A percentile compares a stretch with the other conserved stretches of the same genome.
These are phyloP conservation scores for Sinocyclocheilus grahami DNA, from an alignment of 2,113 vertebrate genomes.

Conservation along the genomic window DNA sequence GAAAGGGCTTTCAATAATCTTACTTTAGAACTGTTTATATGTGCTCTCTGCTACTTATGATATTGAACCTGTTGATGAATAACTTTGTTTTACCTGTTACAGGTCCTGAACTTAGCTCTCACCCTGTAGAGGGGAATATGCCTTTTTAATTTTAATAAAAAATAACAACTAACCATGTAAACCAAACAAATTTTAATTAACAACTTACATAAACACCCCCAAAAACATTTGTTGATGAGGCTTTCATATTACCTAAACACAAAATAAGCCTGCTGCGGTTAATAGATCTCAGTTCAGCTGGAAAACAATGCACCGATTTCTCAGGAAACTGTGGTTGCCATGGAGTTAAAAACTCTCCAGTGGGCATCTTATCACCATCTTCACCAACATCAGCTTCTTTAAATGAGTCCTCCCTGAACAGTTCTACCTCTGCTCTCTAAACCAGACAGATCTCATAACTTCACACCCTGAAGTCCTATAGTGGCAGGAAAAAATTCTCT, in stretches of 20 bases:
- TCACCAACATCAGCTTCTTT: neutral
- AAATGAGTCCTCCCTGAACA: slow-evolving; percentile 1
- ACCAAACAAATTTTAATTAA: slow-evolving; percentile 51
- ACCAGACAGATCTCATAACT: slow-evolving; percentile 8
- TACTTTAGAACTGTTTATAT: neutral
- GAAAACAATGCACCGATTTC: neutral
- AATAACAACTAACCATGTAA: slow-evolving; percentile 54
- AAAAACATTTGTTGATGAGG: slow-evolving; percentile 21
- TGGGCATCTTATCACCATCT: neutral
- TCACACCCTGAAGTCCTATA: neutral
- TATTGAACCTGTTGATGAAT: slow-evolving; percentile 56
- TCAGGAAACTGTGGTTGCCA: slow-evolving; percentile 25
- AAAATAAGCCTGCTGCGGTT: neutral
- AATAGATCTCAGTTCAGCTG: neutral
- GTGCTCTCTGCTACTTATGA: neutral
- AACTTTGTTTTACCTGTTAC: slow-evolving; percentile 68
- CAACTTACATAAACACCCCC: slow-evolving; percentile 25
- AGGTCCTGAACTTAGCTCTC: slow-evolving; percentile 70
- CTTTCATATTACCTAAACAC: neutral
- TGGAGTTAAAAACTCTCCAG: slow-evolving; percentile 30
- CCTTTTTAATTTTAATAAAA: slow-evolving; percentile 51
- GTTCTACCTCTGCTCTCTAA: slow-evolving; percentile 15
- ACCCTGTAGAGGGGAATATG: slow-evolving; percentile 49
- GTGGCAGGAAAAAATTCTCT: neutral
- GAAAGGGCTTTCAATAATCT: neutral